These are phyloP conservation scores for Borostomias antarcticus DNA, from an alignment of 2,797 vertebrate species.

Conservation along the genomic window DNA sequence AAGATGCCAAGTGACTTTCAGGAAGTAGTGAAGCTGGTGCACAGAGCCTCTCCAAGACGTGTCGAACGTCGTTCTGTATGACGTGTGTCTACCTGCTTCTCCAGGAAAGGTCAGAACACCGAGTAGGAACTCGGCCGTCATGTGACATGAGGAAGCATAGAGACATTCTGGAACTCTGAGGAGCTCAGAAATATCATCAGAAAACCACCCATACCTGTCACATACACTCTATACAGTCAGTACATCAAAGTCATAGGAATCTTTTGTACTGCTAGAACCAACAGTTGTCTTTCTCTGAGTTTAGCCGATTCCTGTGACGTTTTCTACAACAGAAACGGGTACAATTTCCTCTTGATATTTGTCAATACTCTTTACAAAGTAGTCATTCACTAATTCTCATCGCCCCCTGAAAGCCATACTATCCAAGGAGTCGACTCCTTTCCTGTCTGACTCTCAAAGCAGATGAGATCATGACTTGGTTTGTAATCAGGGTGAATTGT, in stretches of 20 bases:
- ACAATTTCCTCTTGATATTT: not conserved
- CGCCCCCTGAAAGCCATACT: constrained; percentile 3
- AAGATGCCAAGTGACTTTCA: too few relatives aligned
- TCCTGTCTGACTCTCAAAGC: not conserved
- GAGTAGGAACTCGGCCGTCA: not conserved
- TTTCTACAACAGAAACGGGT: constrained; percentile 2
- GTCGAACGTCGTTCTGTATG: not conserved
- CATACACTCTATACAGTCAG: not conserved
- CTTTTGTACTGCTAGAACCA: not conserved
- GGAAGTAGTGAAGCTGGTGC: too few relatives aligned
- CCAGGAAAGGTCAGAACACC: not conserved
- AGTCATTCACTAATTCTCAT: not conserved
- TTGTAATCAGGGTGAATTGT: not conserved
- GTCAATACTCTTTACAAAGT: not conserved
- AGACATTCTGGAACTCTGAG: not conserved
- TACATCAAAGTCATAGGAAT: not conserved
- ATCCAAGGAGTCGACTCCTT: not conserved
- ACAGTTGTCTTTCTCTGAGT: not conserved
- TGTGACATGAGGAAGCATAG: not conserved
- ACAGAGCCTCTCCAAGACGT: too few relatives aligned
- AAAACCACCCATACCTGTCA: not conserved
- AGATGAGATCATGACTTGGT: not conserved
- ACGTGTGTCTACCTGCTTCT: not conserved
- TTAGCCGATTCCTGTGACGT: not conserved
- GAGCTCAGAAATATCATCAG: not conserved